Conservation (phyloP, 2,113 vertebrate species). For the Psettodes erumei region DNA sequence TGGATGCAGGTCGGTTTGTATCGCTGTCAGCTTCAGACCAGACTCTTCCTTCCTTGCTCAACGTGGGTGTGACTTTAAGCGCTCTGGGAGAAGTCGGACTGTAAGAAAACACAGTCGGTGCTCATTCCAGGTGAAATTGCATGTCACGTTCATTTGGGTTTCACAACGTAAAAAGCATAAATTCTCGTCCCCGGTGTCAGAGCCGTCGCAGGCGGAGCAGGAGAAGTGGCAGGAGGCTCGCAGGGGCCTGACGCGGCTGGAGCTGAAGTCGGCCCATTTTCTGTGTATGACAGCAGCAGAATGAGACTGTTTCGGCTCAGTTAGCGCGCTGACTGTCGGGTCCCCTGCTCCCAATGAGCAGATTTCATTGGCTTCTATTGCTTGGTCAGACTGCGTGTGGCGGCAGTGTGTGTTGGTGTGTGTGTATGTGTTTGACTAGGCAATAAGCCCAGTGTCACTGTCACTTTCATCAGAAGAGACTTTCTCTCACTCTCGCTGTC, state of each 20-base stretch:
- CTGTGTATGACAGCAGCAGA: constrained; percentile 72
- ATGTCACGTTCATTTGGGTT: constrained; percentile 63
- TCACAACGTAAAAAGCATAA: constrained; percentile 51
- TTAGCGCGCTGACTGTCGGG: constrained; percentile 49
- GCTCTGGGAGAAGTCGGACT: constrained; percentile 32
- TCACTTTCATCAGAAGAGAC: constrained; percentile 73
- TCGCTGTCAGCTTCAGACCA: constrained; percentile 12
- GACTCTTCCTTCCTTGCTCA: neutral
- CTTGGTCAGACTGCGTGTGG: constrained; percentile 67
- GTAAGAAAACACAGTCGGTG: constrained; percentile 60
- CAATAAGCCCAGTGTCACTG: constrained; percentile 80
- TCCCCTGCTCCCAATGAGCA: constrained; percentile 68
- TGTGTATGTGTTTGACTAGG: constrained; percentile 80
- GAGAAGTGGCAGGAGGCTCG: constrained; percentile 37
- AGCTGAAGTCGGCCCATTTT: constrained; percentile 69
- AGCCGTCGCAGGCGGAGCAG: constrained; percentile 18
- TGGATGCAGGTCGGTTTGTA: constrained; percentile 39
- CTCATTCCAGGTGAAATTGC: constrained; percentile 68
- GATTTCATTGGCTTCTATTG: constrained; percentile 78
- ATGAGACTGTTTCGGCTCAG: constrained; percentile 74
- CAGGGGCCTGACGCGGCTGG: constrained; percentile 14
- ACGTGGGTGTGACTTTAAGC: constrained; percentile 15
- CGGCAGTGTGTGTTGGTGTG: too few relatives aligned
- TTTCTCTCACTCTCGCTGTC: constrained; percentile 9
- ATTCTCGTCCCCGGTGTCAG: constrained; percentile 58